phyloP scores from a whole-genome alignment of 2,888 invertebrate genomes.

The Lasioglossum pauxillum region DNA sequence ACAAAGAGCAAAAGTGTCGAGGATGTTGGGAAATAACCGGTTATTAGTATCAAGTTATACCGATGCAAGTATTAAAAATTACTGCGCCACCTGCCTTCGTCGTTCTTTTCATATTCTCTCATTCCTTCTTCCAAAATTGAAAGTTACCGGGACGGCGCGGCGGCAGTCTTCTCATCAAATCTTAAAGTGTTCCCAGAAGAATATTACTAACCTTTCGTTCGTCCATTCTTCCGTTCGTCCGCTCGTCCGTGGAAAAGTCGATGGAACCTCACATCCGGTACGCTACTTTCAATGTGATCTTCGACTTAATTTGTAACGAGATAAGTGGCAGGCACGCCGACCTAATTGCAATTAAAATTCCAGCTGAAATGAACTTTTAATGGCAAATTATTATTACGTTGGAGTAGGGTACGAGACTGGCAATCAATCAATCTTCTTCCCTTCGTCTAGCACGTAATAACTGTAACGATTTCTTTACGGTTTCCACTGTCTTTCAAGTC shows the following conservation, averaged over 20 bases:
- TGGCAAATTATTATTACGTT: conserved; percentile 70
- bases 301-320: conserved; percentile 69
- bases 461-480: background rate
- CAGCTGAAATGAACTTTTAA: conserved; percentile 74
- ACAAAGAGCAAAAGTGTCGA: conserved; percentile 27
- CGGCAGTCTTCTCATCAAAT: conserved; percentile 34
- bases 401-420: background rate
- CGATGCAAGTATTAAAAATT: conserved; percentile 43
- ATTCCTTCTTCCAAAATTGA: conserved; percentile 25
- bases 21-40: conserved; percentile 33
- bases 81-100: background rate
- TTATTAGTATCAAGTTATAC: conserved; percentile 45
- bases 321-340: conserved; percentile 69
- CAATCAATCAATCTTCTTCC: background rate
- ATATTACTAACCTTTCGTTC: conserved; percentile 32
- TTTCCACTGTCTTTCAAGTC: background rate
- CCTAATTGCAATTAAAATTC: conserved; percentile 78
- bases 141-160: conserved; percentile 7
- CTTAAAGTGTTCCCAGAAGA: conserved; percentile 16
- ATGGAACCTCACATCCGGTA: conserved; percentile 9
- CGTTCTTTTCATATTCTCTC: conserved; percentile 8
- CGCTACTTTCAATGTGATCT: conserved; percentile 43
- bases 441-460: background rate
- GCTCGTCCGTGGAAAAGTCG: conserved; percentile 14
- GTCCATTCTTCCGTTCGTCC: background rate